Percentiles rank a stretch among this genome's conserved stretches.
Conservation (phyloP, 2,888 invertebrate genomes). For the Lordiphosa fenestrarum region DNA sequence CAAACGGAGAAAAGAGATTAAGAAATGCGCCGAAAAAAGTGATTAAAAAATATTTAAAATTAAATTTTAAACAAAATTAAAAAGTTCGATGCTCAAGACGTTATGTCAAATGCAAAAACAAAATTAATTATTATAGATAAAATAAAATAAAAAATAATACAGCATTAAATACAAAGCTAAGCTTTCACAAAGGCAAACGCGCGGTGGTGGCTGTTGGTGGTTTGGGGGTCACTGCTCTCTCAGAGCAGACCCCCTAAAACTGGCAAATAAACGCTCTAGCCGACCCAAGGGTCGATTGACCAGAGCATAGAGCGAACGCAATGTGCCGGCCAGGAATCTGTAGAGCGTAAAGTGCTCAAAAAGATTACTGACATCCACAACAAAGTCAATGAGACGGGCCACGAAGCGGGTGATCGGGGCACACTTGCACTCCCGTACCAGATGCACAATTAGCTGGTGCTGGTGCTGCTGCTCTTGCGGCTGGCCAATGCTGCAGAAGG, state of each 20-base stretch:
- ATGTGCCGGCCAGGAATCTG: slow-evolving; percentile 74
- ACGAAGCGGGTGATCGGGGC: slow-evolving; percentile 80
- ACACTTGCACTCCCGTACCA: slow-evolving; percentile 76
- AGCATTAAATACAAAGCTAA: slow-evolving; percentile 29
- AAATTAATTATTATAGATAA: slow-evolving; percentile 38
- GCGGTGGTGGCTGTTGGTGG: slow-evolving; percentile 8
- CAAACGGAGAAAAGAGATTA: slow-evolving; percentile 41
- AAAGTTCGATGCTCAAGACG: slow-evolving; percentile 68
- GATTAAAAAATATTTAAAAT: slow-evolving; percentile 43
- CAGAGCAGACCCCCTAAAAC: slow-evolving; percentile 60
- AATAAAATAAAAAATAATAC: slow-evolving; percentile 36
- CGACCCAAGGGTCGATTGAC: slow-evolving; percentile 71
- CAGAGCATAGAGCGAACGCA: slow-evolving; percentile 71
- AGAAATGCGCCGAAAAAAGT: slow-evolving; percentile 46
- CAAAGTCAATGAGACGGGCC: slow-evolving; percentile 77
- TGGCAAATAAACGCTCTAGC: slow-evolving; percentile 59
- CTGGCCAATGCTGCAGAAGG: slow-evolving; percentile 7
- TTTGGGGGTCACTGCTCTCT: slow-evolving; percentile 46
- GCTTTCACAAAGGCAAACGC: slow-evolving; percentile 6
- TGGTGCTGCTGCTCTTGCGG: slow-evolving; percentile 16
- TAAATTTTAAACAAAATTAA: slow-evolving; percentile 51
- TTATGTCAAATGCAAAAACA: slow-evolving; percentile 76
- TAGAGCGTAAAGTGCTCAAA: slow-evolving; percentile 77
- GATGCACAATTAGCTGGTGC: slow-evolving; percentile 12
- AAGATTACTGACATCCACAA: slow-evolving; percentile 77